These are phyloP conservation scores for Zosterops lateralis DNA, from an alignment of 2,113 vertebrate species.

Conservation along the genomic window DNA sequence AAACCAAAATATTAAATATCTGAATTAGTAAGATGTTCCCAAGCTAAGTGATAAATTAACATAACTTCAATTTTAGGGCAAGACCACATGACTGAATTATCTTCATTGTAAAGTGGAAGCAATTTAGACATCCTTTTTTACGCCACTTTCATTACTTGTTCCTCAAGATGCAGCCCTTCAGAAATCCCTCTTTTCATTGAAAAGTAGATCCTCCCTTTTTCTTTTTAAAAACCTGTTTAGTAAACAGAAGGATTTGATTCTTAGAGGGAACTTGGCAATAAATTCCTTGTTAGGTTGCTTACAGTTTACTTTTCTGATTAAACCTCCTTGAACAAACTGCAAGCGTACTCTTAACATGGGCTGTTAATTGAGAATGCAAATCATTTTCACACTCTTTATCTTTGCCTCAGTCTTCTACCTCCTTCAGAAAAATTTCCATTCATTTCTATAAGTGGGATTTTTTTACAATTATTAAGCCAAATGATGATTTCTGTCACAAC, in stretches of 20 bases:
- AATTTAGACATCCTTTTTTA: background rate
- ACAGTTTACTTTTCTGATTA: slow-evolving; percentile 65
- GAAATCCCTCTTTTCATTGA: slow-evolving; percentile 1
- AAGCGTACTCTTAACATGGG: slow-evolving; percentile 57
- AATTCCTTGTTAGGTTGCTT: slow-evolving; percentile 61
- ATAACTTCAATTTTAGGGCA: background rate
- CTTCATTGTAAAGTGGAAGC: background rate
- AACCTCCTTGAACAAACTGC: slow-evolving; percentile 54
- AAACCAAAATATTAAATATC: background rate
- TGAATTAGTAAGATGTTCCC: background rate
- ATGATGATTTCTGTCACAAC: background rate
- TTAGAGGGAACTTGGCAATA: slow-evolving; percentile 47
- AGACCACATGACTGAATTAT: background rate
- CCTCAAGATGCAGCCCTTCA: slow-evolving; percentile 22
- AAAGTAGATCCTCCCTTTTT: slow-evolving; percentile 39
- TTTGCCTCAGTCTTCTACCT: background rate
- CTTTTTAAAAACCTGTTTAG: slow-evolving; percentile 39
- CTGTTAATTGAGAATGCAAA: slow-evolving; percentile 60
- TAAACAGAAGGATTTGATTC: slow-evolving; percentile 59
- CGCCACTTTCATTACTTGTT: background rate
- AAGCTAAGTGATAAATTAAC: background rate
- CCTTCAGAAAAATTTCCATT: slow-evolving; percentile 41
- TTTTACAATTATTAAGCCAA: background rate
- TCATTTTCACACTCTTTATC: background rate
- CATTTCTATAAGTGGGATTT: background rate